Base-by-base conservation (phyloP, 2,888 invertebrate genomes). In the Apodemia hepburni region DNA sequence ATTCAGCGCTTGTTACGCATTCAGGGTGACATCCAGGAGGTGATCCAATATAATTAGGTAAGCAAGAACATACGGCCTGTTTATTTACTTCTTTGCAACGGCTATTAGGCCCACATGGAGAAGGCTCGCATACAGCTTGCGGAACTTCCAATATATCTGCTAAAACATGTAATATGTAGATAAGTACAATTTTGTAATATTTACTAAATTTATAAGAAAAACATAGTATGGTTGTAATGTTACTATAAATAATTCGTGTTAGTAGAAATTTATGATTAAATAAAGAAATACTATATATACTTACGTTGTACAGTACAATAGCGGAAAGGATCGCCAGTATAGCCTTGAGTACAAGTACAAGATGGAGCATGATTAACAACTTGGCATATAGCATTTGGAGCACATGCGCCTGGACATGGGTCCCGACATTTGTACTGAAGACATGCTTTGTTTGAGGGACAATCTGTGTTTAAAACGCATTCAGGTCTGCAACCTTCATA, bases 381-480 rank as follows among this genome's bases (percentile, higher is more conserved):
- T 84, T 94, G 94, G 76, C 96, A 96, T 38, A 94, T 83, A 9
- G 96, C 95, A 78, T 96, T 96, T 69, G 93, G 93, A 1, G 95
- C 96, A 79, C 96, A 97, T 9, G 94, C 94, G 68, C 95, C 96
- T 4, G 95, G 95, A 75, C 96, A 97, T 54, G 96, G 96, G 81
- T 96, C 95, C 62, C 92, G 84, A 77, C 96, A 96, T 79, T 95
- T 95, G 80, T 94, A 94, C 76, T 94, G 92, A 11, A 95, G 92
- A 75, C 96, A 96, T 22, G 95, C 95, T 74, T 87, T 93, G 72
- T 95, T 94, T 0, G 95, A 92, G 1, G 95, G 90, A 76, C 96
- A 96, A 75, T 96, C 96, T 0, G 95, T 93, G 80, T 95, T 95
- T 7, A 95, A 84, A 1, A 93, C 85, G 77, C 96, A 96, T 84